Base-by-base conservation (phyloP, 2,113 vertebrate genomes). In the Hydrolagus affinis region DNA sequence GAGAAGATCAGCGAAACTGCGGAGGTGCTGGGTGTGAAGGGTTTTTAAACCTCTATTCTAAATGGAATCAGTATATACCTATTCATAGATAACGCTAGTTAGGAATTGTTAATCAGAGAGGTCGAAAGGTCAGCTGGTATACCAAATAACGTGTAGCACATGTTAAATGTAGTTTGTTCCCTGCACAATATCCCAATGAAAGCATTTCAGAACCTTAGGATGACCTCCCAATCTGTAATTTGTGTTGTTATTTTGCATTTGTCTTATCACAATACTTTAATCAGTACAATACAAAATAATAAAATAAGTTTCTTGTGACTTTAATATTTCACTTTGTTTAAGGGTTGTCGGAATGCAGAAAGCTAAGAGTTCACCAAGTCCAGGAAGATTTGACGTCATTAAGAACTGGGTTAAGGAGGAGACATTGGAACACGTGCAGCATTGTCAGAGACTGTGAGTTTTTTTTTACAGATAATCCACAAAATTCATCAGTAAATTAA, bases 401-500 rank as follows among this genome's bases (percentile, higher is more conserved):
- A 88, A 85, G 86, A 60, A 6, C 32, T 85, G 87, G 4, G 69
- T 88, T 44, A 70, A 89, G 57, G 89, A 93, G 71, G 91, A 93
- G 85, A 90, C 91, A 78, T 87, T 89, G 32, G 89, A 19, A 0
- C 89, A 89, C 14, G 19, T 88, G 17, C 60, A 86, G 71, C 85
- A 91, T 77, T 88, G 89, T 85, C 87, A 88, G 69, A 77, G 85
- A 71, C 87, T 93, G 90, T 91, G 86, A 92, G 90, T 89, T 86
- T 70, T 44, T 70, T 44, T 6, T 83, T 11, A 19, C 25, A 66
- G 25, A 66, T 3, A 4, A 30, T 66, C 30, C 17, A 32, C 3
- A 30, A 17, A 80, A 64, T 14, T 17, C 28, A 19, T 28, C 25
- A 1, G 23, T 25, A 15, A 44, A 83, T 3, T 30, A 83, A 83